These are phyloP conservation scores for Novumbra hubbsi DNA, from an alignment of 2,797 vertebrate genomes.

Conservation along the genomic window DNA sequence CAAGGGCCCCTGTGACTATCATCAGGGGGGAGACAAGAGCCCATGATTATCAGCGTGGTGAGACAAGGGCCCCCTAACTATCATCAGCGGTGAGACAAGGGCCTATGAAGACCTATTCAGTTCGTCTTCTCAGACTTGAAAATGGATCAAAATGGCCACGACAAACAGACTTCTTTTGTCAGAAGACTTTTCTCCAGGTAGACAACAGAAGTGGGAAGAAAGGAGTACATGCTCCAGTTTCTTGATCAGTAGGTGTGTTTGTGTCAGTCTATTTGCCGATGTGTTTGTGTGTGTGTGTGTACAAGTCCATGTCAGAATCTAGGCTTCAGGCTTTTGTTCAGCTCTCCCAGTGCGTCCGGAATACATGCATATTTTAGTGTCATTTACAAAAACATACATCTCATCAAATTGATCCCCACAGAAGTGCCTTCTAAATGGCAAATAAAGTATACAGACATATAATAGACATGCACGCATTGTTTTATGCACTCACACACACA, in stretches of 20 bases:
- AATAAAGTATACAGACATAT: neutral
- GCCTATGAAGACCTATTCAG: neutral
- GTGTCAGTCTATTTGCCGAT: neutral
- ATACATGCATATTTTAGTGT: constrained; percentile 70
- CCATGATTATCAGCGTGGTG: too few species aligned
- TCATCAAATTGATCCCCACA: constrained; percentile 38
- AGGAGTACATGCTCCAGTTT: neutral
- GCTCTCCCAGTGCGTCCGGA: constrained; percentile 54
- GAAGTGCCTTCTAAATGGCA: too few species aligned
- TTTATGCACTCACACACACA: neutral
- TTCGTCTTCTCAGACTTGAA: neutral
- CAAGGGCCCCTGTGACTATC: too few species aligned
- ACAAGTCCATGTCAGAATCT: constrained; percentile 48
- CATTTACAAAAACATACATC: constrained; percentile 65
- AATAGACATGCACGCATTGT: neutral
- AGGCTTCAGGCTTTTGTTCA: constrained; percentile 53
- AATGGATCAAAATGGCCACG: neutral
- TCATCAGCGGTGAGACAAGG: neutral
- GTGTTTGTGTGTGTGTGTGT: constrained; percentile 1
- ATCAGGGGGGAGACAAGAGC: neutral
- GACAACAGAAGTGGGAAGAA: neutral
- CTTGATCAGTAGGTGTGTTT: constrained; percentile 2
- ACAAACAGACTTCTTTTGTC: neutral
- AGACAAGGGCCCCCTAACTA: too few species aligned
- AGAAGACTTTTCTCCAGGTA: neutral